Evolutionary conservation across 2,888 invertebrate genomes (phyloP), one percentile per base, ranked within the genome.

Genomic region (Phortica okadai): DNA sequence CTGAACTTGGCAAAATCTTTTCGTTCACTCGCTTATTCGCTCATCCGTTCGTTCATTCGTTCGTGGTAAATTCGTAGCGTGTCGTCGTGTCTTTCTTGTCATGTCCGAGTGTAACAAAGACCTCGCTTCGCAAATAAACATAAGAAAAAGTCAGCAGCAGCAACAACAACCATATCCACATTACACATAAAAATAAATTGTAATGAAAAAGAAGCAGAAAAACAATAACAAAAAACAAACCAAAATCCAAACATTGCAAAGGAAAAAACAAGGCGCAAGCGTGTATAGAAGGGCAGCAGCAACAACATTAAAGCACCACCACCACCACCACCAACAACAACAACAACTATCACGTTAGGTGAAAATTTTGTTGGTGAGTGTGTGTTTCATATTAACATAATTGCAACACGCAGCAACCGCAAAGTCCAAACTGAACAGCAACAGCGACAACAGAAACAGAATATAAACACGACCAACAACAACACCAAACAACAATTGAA

Each of bases 141-240:
- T 84, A 83, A 82, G 82, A 80, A 78, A 81, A 78, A 81, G 73
- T 64, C 76, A 76, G 21, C 74, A 76, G 69, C 77, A 44, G 74
- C 80, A 82, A 77, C 84, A 76, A 82, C 83, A 82, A 84, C 85
- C 85, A 85, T 84, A 85, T 86, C 83, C 84, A 86, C 85, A 85
- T 86, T 85, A 85, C 86, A 85, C 85, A 85, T 85, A 86, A 86
- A 85, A 85, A 85, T 85, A 85, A 85, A 85, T 85, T 85, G 85
- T 85, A 85, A 86, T 85, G 86, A 86, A 86, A 82, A 81, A 80
- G 82, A 81, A 83, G 85, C 82, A 81, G 80, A 76, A 14, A 6
- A 54, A 16, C 77, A 72, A 59, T 72, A 66, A 8, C 75, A 73
- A 14, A 77, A 72, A 73, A 59, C 77, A 78, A 64, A 77, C 76